Percentiles rank a stretch among this genome's conserved stretches.
Conservation (phyloP, 1,140 invertebrate species). For the Hylaeus volcanicus region DNA sequence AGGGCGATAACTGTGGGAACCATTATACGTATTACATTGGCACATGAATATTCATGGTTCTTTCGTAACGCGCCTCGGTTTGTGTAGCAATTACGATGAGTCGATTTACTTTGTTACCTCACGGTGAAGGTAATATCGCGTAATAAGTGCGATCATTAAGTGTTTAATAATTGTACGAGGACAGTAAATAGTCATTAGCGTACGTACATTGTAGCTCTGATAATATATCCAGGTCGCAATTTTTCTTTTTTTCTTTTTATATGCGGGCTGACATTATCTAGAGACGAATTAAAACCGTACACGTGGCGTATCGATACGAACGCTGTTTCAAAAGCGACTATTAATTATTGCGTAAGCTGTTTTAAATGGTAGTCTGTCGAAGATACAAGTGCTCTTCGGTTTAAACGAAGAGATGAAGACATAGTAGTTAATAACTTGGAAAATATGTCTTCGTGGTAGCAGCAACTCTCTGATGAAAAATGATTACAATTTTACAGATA, state of each 20-base stretch:
- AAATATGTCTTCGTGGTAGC: no score
- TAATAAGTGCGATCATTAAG: constrained; percentile 13
- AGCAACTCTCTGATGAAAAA: no score
- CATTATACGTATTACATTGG: background rate
- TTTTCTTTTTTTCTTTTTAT: background rate
- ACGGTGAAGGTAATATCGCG: constrained; percentile 23
- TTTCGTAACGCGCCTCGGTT: background rate
- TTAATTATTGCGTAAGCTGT: background rate
- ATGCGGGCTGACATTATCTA: background rate
- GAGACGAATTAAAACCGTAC: background rate
- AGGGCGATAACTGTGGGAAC: constrained; percentile 18
- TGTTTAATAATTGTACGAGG: constrained; percentile 24
- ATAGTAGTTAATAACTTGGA: no score
- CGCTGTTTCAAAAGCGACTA: background rate
- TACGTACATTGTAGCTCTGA: background rate
- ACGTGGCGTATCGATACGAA: background rate
- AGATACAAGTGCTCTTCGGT: no score
- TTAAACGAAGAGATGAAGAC: no score
- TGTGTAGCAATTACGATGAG: constrained; percentile 1
- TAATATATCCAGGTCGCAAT: background rate
- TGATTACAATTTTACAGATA: no score
- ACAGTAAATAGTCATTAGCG: background rate
- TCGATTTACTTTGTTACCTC: constrained; percentile 31
- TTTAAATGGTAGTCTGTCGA: no score
- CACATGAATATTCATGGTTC: constrained; percentile 7